Conservation (phyloP, 2,797 vertebrate genomes). For the Intellagama lesueurii region DNA sequence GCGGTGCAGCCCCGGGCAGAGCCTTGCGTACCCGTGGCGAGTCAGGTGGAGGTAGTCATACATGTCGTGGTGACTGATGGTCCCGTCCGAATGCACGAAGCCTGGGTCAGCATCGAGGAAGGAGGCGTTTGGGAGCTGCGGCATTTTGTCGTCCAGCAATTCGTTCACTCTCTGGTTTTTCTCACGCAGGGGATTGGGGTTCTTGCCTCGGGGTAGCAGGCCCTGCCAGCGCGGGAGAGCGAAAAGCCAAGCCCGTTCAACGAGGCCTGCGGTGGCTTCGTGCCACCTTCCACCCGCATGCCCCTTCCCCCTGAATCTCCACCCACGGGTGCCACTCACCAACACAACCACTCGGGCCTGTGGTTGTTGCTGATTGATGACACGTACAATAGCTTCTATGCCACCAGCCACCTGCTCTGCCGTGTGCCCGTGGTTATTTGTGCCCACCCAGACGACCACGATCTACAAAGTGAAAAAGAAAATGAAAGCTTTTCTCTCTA, state of each 20-base stretch:
- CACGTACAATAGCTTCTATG: conserved; percentile 85
- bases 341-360: conserved; percentile 86
- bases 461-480: conserved; percentile 77
- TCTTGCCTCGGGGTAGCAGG: conserved; percentile 88
- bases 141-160: conserved; percentile 80
- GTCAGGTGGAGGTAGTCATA: conserved; percentile 93
- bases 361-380: conserved; percentile 87
- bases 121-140: conserved; percentile 79
- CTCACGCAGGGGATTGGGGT: conserved; percentile 86
- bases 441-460: conserved; percentile 92
- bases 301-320: not conserved
- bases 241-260: too few relatives aligned
- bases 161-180: conserved; percentile 85
- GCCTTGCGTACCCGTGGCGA: conserved; percentile 85
- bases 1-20: conserved; percentile 86
- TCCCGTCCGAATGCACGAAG: conserved; percentile 88
- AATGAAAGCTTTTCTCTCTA: accelerated
- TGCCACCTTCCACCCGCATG: not conserved
- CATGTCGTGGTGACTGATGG: conserved; percentile 92
- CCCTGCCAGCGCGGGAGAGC: conserved; percentile 74
- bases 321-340: conserved; percentile 73
- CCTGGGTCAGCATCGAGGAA: conserved; percentile 88
- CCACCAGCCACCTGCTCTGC: conserved; percentile 88
- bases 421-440: conserved; percentile 90
- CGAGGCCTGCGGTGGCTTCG: accelerated